Evolutionary conservation across 30 jellyfish, hydroid and myxozoan species (phyloP).

Genomic region (Nemopilema nomurai): DNA sequence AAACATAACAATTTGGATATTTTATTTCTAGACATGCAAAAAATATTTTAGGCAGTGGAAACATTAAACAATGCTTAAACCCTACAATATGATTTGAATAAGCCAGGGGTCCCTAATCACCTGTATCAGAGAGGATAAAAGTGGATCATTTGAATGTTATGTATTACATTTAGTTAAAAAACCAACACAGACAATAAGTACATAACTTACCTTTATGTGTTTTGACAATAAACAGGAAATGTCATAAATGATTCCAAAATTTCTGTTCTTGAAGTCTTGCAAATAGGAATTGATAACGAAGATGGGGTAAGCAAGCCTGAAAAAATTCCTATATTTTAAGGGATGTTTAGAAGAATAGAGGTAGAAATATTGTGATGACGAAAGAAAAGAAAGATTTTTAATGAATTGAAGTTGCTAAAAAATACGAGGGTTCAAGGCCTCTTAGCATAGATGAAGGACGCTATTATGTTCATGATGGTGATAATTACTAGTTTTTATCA

Average conservation of each 20-base stretch:
- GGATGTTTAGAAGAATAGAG: not conserved
- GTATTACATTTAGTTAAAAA: not conserved
- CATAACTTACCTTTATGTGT: constrained; percentile 41
- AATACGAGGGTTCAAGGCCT: not conserved
- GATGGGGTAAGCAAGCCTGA: constrained; percentile 36
- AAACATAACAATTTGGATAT: not conserved
- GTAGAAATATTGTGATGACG: not conserved
- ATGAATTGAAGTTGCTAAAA: not conserved
- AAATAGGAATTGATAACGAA: constrained; percentile 9
- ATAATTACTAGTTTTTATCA: not conserved
- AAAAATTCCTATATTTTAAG: not conserved
- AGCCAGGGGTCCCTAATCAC: not conserved
- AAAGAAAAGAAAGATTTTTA: not conserved
- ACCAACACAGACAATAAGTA: not conserved
- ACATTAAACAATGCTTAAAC: not conserved
- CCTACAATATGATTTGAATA: not conserved
- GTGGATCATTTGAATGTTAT: not conserved
- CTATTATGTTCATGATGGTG: not conserved
- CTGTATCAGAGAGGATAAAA: not conserved
- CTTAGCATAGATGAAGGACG: not conserved
- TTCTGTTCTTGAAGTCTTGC: constrained; percentile 14
- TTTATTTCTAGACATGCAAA: not conserved
- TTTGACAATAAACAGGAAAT: constrained; percentile 42
- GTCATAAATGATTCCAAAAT: constrained; percentile 52
- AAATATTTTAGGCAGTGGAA: not conserved